phyloP scores from a whole-genome alignment of 1,140 invertebrate genomes.

The Drosophila orosa region DNA sequence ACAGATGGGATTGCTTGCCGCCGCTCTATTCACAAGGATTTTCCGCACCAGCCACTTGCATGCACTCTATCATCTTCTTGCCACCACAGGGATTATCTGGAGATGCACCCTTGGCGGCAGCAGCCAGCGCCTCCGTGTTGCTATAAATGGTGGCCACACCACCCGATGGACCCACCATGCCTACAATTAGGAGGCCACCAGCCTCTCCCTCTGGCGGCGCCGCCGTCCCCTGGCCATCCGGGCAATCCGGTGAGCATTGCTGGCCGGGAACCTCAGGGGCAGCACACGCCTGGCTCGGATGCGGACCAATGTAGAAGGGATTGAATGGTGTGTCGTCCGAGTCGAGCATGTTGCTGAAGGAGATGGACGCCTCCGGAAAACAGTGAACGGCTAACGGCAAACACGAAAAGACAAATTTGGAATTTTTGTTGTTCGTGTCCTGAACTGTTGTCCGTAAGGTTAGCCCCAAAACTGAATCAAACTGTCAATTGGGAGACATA shows the following conservation, averaged over 20 bases:
- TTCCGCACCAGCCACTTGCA: constrained; percentile 8
- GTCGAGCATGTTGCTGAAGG: background rate
- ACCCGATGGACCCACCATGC: constrained; percentile 17
- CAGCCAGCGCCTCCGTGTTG: background rate
- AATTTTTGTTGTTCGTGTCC: constrained; percentile 20
- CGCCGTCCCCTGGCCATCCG: background rate
- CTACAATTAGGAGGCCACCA: constrained; percentile 24
- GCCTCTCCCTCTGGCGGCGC: background rate
- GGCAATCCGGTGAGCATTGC: constrained; percentile 49
- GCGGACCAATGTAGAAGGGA: constrained; percentile 71
- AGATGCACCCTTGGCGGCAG: background rate
- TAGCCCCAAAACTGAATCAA: constrained; percentile 39
- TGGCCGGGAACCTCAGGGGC: background rate
- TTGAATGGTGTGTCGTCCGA: constrained; percentile 54
- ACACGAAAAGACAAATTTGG: constrained; percentile 20
- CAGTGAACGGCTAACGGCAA: background rate
- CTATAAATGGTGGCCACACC: constrained; percentile 30
- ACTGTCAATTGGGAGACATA: no score
- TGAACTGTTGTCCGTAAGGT: constrained; percentile 25
- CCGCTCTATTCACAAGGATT: background rate
- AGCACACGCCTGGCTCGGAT: constrained; percentile 62
- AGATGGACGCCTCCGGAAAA: background rate
- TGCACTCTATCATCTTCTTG: constrained; percentile 5
- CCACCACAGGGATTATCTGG: constrained; percentile 18
- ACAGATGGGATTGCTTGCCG: background rate